A percentile compares a stretch with the other conserved stretches of the same genome.
Conservation (phyloP, 2,888 invertebrate genomes). For the Elmis aenea region DNA sequence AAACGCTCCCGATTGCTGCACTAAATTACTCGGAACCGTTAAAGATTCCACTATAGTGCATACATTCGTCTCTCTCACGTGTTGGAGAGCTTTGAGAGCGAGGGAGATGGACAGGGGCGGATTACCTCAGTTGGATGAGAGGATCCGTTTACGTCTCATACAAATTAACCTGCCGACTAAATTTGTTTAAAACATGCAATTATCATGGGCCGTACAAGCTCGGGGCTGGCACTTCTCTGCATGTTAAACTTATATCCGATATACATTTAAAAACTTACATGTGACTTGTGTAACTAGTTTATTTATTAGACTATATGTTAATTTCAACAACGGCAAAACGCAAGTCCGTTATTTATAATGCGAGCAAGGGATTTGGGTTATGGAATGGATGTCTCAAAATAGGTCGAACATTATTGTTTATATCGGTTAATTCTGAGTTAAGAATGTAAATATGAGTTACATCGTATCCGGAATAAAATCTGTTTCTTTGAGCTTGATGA, state of each 20-base stretch:
- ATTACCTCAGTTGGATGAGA: constrained; percentile 28
- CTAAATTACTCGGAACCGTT: constrained; percentile 26
- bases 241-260: constrained; percentile 17
- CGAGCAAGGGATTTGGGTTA: too few relatives aligned
- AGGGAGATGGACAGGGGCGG: constrained; percentile 19
- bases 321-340: too few relatives aligned
- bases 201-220: constrained; percentile 43
- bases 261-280: constrained; percentile 39
- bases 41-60: constrained; percentile 11
- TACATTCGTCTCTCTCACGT: constrained; percentile 1
- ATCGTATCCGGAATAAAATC: too few relatives aligned
- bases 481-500: too few relatives aligned
- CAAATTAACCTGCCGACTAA: constrained; percentile 47
- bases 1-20: constrained; percentile 28
- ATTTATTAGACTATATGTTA: constrained; percentile 31
- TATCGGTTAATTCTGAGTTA: too few relatives aligned
- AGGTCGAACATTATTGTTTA: too few relatives aligned
- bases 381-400: too few relatives aligned
- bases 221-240: constrained; percentile 39
- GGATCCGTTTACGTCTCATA: constrained; percentile 43
- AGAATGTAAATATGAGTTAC: too few relatives aligned
- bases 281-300: constrained; percentile 37
- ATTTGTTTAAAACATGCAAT: constrained; percentile 48
- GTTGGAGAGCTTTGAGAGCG: too few relatives aligned
- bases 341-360: too few relatives aligned